Evolutionary conservation across 2,888 invertebrate genomes (phyloP), one percentile per base, ranked within the genome.

Genomic region (Empis livida): DNA sequence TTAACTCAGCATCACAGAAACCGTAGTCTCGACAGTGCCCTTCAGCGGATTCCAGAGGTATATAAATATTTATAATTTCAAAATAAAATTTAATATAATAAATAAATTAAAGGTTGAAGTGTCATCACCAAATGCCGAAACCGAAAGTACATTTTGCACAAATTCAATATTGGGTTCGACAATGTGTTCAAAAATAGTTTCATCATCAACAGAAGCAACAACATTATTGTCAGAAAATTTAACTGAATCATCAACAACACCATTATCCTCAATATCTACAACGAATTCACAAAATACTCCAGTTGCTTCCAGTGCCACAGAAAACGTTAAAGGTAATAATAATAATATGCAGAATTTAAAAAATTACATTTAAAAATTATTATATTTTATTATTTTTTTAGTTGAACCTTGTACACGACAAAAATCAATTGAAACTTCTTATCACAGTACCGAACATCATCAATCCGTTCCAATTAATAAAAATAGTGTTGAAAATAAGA

Each of bases 31-130:
- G 91, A 92, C 68, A 91, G 90, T 49, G 91, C 89, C 51, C 75
- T 90, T 54, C 90, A 90, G 68, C 76, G 87, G 67, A 90, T 91
- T 64, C 90, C 90, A 51, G 90, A 90, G 75, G 88, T 70, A 54
- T 27, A 27, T 6, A 27, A 20, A 20, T 9, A 27, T 8, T 8
- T 8, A 20, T 5, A 20, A 27, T 27, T 27, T 27, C 32, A 41
- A 42, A 40, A 17, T 48, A 16, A 45, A 32, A 43, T 40, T 40
- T 37, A 30, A 39, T n/a, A 20, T 17, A n/a, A 38, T 47, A 43
- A 27, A 43, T 27, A 47, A 30, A 38, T 55, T 49, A 16, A 50
- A 70, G 69, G 69, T 70, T 49, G 69, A 70, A 60, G 67, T 70
- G 43, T 68, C 69, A 43, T 70, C 69, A 37, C 69, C 69, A 54